Evolutionary conservation across 2,888 invertebrate species (phyloP), one percentile per base, ranked within the genome.

Genomic region (Rhingia rostrata): DNA sequence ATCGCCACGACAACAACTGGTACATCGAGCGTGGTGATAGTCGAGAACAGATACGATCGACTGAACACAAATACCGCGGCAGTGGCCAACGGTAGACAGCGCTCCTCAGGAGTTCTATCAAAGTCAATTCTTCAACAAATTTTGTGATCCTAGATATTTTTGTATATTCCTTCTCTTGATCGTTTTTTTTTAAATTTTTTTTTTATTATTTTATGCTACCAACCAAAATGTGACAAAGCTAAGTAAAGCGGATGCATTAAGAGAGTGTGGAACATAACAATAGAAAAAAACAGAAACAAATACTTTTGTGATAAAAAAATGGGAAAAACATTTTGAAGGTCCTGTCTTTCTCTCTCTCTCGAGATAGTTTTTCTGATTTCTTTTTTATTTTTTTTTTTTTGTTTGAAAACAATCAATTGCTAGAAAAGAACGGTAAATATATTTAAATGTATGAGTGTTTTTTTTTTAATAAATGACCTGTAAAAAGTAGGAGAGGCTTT

Each of bases 1-100:
- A 88, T 37, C 88, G 87, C 43, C 87, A 87, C 49, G 86, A 88
- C n/a, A 88, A 89, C 45, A 91, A 91, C 73, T 91, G 91, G 91
- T 91, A 87, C 56, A 89, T 91, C 3, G 89, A 91, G 64, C 89
- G 90, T 4, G 90, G 88, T n/a, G 83, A 87, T 45, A 87, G 89
- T 54, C 89, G 91, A 4, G 90, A 91, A 80, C 88, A 90, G 64
- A 88, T 86, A 51, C 89, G 91, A 22, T 87, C 86, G 43, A 86
- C 74, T 22, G 88, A 89, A 69, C 60, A 79, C 12, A 83, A 79
- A 47, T 39, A 75, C 37, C 84, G 80, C 70, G 51, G 30, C 12
- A 9, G 3, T 33, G 61, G 72, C 2, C 43, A 43, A 30, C 39
- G 54, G 63, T 67, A 69, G 49, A 14, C 37, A 7, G 39, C 22